A percentile compares a stretch with the other conserved stretches of the same genome.
Conservation (phyloP, 2,888 invertebrate species). For the Anodontia alba region DNA sequence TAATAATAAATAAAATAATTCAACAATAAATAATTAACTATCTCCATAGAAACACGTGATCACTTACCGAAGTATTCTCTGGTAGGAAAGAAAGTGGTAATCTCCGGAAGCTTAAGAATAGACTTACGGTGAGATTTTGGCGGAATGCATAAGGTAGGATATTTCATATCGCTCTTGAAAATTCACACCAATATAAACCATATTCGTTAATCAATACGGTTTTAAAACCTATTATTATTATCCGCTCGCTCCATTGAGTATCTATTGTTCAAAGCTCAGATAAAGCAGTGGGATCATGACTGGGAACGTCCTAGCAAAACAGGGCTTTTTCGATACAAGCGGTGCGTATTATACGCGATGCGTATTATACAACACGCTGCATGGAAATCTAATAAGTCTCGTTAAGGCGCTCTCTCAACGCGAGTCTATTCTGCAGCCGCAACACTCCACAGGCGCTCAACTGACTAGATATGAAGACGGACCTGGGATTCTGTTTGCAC, state of each 20-base stretch:
- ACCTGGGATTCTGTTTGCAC: no score
- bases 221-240: conserved; percentile 7
- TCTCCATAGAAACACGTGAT: not conserved
- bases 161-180: conserved; percentile 20
- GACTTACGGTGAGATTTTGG: conserved; percentile 56
- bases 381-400: no score
- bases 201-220: not conserved
- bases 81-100: conserved; percentile 51
- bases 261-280: not conserved
- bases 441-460: no score
- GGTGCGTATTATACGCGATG: no score
- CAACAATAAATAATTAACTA: no score
- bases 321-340: no score
- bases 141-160: conserved; percentile 26
- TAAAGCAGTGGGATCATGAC: not conserved
- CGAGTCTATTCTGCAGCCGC: no score
- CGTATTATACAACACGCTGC: no score
- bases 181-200: conserved; percentile 8
- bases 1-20: no score
- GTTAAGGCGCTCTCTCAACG: no score
- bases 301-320: no score
- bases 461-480: no score
- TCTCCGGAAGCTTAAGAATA: conserved; percentile 50
- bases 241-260: not conserved
- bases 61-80: conserved; percentile 55